A percentile compares a stretch with the other conserved stretches of the same genome.
phyloP scores from a whole-genome alignment of 2,888 invertebrate genomes.

The Physocephala rufipes region DNA sequence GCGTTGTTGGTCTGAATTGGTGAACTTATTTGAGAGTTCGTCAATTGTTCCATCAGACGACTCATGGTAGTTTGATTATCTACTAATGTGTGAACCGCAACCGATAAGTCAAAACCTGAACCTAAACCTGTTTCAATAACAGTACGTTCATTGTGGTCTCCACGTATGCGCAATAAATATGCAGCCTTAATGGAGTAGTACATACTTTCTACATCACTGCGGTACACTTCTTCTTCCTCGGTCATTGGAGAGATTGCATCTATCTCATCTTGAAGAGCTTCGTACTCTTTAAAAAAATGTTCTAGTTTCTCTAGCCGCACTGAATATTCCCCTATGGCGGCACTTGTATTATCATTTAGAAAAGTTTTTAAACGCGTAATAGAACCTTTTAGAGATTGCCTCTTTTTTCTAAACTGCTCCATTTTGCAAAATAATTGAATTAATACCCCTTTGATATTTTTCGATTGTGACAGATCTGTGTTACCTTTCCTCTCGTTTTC shows the following conservation, averaged over 20 bases:
- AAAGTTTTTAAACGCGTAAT: not conserved
- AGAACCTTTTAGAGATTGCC: not conserved
- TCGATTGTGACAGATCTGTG: too few relatives aligned
- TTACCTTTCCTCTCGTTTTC: too few relatives aligned
- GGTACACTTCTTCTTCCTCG: constrained; percentile 12
- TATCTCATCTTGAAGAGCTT: not conserved
- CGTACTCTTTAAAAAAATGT: not conserved
- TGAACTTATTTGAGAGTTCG: not conserved
- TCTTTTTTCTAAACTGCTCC: not conserved
- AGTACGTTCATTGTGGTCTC: not conserved
- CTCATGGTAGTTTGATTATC: constrained; percentile 29
- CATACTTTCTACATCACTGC: constrained; percentile 7
- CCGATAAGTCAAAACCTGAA: not conserved
- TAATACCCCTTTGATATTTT: too few relatives aligned
- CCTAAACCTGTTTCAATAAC: not conserved
- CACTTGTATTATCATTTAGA: not conserved
- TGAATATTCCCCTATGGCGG: not conserved
- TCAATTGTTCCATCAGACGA: constrained; percentile 10
- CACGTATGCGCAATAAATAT: not conserved
- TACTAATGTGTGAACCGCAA: constrained; percentile 15
- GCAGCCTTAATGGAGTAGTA: constrained; percentile 21
- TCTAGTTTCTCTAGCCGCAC: not conserved
- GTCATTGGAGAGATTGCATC: not conserved
- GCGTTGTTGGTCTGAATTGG: not conserved
- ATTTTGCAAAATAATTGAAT: too few relatives aligned